Conservation (phyloP, 2,113 vertebrate species). For the Tamias sibiricus region DNA sequence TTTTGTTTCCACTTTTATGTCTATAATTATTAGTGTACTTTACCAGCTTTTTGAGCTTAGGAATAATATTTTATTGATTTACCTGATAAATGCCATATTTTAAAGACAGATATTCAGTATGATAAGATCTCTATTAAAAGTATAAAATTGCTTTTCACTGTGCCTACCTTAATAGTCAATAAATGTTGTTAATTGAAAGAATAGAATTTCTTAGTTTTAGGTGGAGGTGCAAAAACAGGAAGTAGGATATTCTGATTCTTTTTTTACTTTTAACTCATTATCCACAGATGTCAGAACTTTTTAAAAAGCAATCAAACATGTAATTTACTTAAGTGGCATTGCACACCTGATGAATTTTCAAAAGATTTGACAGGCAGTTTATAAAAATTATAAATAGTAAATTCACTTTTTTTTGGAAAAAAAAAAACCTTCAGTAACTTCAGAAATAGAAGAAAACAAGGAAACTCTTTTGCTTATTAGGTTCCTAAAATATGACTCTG, state of each 20-base stretch:
- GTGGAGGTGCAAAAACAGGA: neutral
- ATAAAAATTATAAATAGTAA: neutral
- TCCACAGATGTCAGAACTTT: neutral
- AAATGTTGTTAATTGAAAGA: slow-evolving; percentile 32
- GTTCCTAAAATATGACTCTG: neutral
- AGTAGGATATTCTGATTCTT: neutral
- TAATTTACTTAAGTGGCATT: neutral
- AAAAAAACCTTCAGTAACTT: neutral
- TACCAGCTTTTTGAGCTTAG: neutral
- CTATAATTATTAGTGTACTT: slow-evolving; percentile 41
- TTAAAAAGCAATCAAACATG: neutral
- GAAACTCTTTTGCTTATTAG: neutral
- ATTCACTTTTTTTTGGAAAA: neutral
- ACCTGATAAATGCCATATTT: neutral
- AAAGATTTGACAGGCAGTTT: neutral
- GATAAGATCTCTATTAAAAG: neutral
- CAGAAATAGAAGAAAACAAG: slow-evolving; percentile 29
- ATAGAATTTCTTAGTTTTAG: neutral
- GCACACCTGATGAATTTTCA: neutral
- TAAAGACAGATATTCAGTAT: neutral
- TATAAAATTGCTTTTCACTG: neutral
- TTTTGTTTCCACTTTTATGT: neutral
- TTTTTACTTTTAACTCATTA: slow-evolving; percentile 18
- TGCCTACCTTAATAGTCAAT: neutral
- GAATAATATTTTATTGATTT: slow-evolving; percentile 1